Conservation (phyloP, 1,140 invertebrate genomes). For the Orius insidiosus region DNA sequence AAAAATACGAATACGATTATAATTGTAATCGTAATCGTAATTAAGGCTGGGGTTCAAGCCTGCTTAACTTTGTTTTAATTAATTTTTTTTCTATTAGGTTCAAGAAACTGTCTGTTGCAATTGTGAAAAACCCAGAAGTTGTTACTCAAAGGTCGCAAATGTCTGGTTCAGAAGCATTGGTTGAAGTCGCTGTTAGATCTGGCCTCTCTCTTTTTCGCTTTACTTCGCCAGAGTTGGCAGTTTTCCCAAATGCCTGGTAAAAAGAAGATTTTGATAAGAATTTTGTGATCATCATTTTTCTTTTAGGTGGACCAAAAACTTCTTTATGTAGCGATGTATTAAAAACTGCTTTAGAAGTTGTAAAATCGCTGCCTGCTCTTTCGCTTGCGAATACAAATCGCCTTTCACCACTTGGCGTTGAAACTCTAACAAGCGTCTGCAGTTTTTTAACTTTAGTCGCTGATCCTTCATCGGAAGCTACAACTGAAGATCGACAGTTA, state of each 20-base stretch:
- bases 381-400: conserved; percentile 41
- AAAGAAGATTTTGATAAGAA: no score
- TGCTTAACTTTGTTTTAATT: no score
- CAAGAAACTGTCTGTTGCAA: no score
- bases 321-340: conserved; percentile 38
- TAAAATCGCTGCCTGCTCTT: conserved; percentile 36
- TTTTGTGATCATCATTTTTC: not conserved
- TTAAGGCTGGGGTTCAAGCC: no score
- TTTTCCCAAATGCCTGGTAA: conserved; percentile 14
- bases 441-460: conserved; percentile 36
- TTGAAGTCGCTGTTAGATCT: conserved; percentile 45
- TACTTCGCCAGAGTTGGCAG: conserved; percentile 42
- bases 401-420: conserved; percentile 34
- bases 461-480: conserved; percentile 31
- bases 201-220: conserved; percentile 42
- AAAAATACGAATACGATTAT: no score
- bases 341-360: conserved; percentile 36
- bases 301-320: not conserved
- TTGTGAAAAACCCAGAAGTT: no score
- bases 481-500: conserved; percentile 29
- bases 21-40: no score
- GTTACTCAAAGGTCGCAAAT: not conserved
- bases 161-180: conserved; percentile 36
- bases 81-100: no score
- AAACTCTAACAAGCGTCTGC: conserved; percentile 34